Base-by-base conservation (phyloP, 2,888 invertebrate species). In the Candidula unifasciata region DNA sequence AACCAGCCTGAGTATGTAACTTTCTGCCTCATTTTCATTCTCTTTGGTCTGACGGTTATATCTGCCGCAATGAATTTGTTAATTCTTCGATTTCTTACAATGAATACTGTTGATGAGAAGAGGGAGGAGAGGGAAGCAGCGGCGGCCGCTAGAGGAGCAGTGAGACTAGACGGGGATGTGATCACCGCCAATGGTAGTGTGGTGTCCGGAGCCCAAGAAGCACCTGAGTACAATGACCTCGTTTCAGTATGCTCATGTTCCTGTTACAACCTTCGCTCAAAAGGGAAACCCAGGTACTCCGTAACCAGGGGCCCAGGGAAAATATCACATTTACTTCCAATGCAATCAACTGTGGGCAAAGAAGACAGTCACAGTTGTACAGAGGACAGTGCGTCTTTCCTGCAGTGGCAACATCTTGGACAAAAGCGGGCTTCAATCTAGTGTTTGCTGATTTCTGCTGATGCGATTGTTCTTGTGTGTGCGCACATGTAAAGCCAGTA, bases 31-130 rank as follows among this genome's bases (percentile, higher is more conserved):
- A 97, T 99, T 52, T 99, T 99, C 94, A 99, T 99, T 87, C 95
- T 99, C n/a, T 99, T 99, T 92, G 99, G 99, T 0, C 95, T 99
- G 90, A 99, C 99, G 0, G 99, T 99, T 30, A 98, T 99, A 33
- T 99, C 99, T 82, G 69, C 69, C 35, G 99, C 98, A 91, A 99
- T 99, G 93, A 99, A 99, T 94, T 95, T 99, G 89, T 95, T 99
- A 30, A 99, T 99, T 18, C 95, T 99, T 52, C 96, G 99, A 69
- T 99, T 99, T 95, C 97, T 99, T 96, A 99, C 99, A n/a, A 94
- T 95, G 94, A 99, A 99, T 95, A 99, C 99, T 0, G 99, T 99
- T 94, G 99, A 99, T 92, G 86, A 86, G 54, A 84, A 99, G 94
- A 96, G 98, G 92, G 95, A 98, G 85, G 98, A 99, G 92, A 98